Evolutionary conservation across 2,888 invertebrate species (phyloP).

Genomic region (Apoderus coryli): DNA sequence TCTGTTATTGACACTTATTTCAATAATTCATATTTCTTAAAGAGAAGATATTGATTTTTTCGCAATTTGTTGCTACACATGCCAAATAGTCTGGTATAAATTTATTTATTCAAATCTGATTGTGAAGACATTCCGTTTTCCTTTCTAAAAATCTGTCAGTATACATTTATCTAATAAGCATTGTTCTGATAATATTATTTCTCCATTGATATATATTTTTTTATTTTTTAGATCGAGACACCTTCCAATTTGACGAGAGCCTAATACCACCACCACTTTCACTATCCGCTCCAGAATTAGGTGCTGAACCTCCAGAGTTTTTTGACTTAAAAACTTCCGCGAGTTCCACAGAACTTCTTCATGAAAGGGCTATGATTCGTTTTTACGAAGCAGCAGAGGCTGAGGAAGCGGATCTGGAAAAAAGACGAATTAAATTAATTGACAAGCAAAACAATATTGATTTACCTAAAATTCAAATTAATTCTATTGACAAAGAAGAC

Average conservation of each 20-base stretch:
- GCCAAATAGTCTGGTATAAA: too few species aligned
- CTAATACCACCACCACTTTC: conserved; percentile 67
- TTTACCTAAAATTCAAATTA: conserved; percentile 35
- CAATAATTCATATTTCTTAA: too few species aligned
- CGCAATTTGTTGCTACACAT: too few species aligned
- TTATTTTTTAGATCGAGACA: conserved; percentile 19
- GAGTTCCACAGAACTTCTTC: conserved; percentile 69
- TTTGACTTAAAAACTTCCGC: conserved; percentile 52
- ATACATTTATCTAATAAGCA: too few species aligned
- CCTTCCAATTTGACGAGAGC: conserved; percentile 49
- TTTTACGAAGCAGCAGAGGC: conserved; percentile 65
- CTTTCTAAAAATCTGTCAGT: too few species aligned
- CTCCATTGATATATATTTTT: too few species aligned
- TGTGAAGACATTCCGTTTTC: too few species aligned
- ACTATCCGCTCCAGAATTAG: conserved; percentile 66
- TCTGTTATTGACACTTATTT: too few species aligned
- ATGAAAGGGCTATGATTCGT: conserved; percentile 68
- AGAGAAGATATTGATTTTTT: too few species aligned
- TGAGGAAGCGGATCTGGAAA: conserved; percentile 46
- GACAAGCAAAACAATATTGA: conserved; percentile 17
- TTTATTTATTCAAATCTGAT: too few species aligned
- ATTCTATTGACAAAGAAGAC: conserved; percentile 37
- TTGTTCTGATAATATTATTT: too few species aligned
- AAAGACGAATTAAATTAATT: conserved; percentile 16
- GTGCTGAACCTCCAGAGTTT: conserved; percentile 41